Evolutionary conservation across 2,113 vertebrate species (phyloP), one percentile per base, ranked within the genome.

Genomic region (Xerus inauris): DNA sequence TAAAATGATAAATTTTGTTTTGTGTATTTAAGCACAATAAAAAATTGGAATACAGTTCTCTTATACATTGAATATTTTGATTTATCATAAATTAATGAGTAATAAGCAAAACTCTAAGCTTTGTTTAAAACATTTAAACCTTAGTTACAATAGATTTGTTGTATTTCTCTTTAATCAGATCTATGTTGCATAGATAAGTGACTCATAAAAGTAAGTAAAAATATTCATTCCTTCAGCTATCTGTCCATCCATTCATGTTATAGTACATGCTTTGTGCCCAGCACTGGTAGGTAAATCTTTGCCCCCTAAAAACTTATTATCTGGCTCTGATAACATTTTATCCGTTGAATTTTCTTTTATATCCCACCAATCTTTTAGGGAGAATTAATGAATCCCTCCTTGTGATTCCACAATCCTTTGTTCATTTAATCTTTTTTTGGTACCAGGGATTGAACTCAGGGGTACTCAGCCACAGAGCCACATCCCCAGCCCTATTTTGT

Each of bases 61-160:
- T 11, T 85, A 14, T 35, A 19, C 6, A 16, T 64, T 97, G 73
- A 83, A 75, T 38, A 71, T 91, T 73, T 49, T 38, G 86, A n/a
- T 51, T 19, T 93, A 22, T 87, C 24, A 51, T 51, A 91, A 85
- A 59, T 72, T 91, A 81, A 82, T 82, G 19, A 79, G 9, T 82
- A 77, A 47, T 75, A 91, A 89, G 51, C 24, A 93, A 83, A 93
- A 57, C 45, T 62, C 6, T 87, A 76, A 95, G 57, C 22, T 87
- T 13, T 80, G 28, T 40, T 7, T 94, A 72, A 49, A 69, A 72
- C 30, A 62, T 93, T 96, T 91, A 95, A 82, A 62, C 6, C 83
- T 77, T 89, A 38, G 17, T 85, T 85, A 65, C 88, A 87, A 32
- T 35, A 83, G 32, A 76, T 64, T 35, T 93, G n/a, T 12, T 45